A percentile compares a stretch with the other conserved stretches of the same genome.
Conservation (phyloP, 1,140 invertebrate species). For the Leptoteleia sp. region DNA sequence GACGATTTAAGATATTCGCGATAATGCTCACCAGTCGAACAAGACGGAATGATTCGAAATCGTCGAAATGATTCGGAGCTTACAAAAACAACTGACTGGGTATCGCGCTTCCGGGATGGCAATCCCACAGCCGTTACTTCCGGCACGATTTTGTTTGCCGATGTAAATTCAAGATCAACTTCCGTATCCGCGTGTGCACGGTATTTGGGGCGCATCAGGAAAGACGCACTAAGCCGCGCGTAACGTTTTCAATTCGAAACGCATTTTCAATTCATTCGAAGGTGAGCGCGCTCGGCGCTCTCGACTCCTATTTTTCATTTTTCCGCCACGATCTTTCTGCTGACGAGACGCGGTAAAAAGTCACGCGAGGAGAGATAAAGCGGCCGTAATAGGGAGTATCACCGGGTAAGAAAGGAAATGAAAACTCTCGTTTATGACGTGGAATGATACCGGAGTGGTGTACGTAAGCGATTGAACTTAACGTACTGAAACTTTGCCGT, state of each 20-base stretch:
- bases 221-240: conserved; percentile 5
- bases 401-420: conserved; percentile 48
- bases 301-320: conserved; percentile 34
- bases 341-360: conserved; percentile 45
- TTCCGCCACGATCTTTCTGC: conserved; percentile 19
- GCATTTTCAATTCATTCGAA: conserved; percentile 42
- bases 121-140: conserved; percentile 7
- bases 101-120: neutral
- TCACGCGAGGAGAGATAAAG: conserved; percentile 33
- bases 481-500: conserved; percentile 42
- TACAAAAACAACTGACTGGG: neutral
- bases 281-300: conserved; percentile 1
- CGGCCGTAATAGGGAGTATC: conserved; percentile 35
- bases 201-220: neutral
- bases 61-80: neutral
- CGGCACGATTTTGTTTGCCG: conserved; percentile 9
- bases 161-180: conserved; percentile 23
- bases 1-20: too few relatives aligned
- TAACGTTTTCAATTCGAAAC: conserved; percentile 33
- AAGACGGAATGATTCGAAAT: neutral
- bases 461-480: conserved; percentile 43
- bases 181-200: neutral
- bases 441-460: conserved; percentile 27
- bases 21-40: neutral
- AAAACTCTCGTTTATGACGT: conserved; percentile 54